Percentiles rank a stretch among this genome's conserved stretches.
These are phyloP conservation scores for Megaceryle maxima DNA, from an alignment of 2,113 vertebrate species.

Conservation along the genomic window DNA sequence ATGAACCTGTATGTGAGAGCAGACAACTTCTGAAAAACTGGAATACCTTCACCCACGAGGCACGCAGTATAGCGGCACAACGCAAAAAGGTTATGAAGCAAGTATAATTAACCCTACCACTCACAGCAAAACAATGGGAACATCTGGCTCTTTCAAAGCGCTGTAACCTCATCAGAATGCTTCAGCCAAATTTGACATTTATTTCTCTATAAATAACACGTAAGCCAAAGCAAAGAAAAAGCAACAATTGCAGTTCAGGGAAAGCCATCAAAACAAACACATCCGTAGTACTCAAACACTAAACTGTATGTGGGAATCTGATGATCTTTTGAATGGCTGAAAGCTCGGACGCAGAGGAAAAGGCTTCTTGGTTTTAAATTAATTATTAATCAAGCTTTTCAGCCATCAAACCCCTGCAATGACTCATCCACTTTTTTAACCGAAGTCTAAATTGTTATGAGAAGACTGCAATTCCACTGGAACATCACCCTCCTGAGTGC, in stretches of 20 bases:
- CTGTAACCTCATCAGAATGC: background rate
- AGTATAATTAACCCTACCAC: background rate
- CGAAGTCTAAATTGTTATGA: conserved; percentile 46
- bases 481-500: background rate
- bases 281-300: background rate
- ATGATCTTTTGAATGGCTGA: conserved; percentile 16
- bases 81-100: background rate
- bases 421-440: conserved; percentile 50
- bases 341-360: conserved; percentile 9
- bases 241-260: conserved; percentile 5
- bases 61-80: background rate
- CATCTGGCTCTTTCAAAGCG: background rate
- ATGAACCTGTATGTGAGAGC: background rate
- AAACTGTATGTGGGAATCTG: background rate
- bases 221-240: conserved; percentile 3
- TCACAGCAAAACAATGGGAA: background rate
- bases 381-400: conserved; percentile 59
- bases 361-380: conserved; percentile 36
- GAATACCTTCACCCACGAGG: background rate
- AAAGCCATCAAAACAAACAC: conserved; percentile 16
- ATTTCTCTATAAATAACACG: background rate
- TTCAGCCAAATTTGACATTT: conserved; percentile 3
- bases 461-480: conserved; percentile 6
- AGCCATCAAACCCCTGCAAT: conserved; percentile 39
- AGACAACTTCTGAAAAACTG: background rate